phyloP scores from a whole-genome alignment of 2,113 vertebrate genomes.

The Dermatemys mawii region DNA sequence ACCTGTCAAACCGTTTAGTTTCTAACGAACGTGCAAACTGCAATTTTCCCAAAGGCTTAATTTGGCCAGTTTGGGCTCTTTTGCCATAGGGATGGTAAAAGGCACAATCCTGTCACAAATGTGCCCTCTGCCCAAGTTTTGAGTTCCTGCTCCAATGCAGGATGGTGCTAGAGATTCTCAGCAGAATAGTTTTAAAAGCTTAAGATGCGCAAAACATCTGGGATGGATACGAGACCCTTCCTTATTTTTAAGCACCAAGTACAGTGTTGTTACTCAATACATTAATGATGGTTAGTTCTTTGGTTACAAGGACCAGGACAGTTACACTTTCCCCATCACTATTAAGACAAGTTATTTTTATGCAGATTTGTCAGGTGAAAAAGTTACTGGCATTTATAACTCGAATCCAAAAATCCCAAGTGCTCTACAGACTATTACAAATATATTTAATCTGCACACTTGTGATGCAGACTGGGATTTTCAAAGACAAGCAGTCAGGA shows the following conservation, averaged over 20 bases:
- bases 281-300: not conserved
- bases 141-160: not conserved
- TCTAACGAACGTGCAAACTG: not conserved
- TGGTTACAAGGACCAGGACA: not conserved
- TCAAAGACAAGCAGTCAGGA: not conserved
- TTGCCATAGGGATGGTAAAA: not conserved
- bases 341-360: not conserved
- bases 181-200: not conserved
- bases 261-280: not conserved
- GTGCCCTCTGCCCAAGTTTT: not conserved
- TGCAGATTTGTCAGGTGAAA: too few relatives aligned
- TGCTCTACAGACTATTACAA: not conserved
- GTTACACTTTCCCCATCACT: not conserved
- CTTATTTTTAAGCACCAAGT: not conserved
- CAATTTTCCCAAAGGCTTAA: not conserved
- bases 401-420: not conserved
- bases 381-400: not conserved
- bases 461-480: not conserved
- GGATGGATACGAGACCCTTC: not conserved
- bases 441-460: not conserved
- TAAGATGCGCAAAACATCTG: not conserved
- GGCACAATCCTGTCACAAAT: not conserved
- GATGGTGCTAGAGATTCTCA: not conserved
- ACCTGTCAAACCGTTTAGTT: accelerated
- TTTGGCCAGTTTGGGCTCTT: not conserved